phyloP scores from a whole-genome alignment of 1,140 invertebrate genomes.

The Hydropsyche tenuis region DNA sequence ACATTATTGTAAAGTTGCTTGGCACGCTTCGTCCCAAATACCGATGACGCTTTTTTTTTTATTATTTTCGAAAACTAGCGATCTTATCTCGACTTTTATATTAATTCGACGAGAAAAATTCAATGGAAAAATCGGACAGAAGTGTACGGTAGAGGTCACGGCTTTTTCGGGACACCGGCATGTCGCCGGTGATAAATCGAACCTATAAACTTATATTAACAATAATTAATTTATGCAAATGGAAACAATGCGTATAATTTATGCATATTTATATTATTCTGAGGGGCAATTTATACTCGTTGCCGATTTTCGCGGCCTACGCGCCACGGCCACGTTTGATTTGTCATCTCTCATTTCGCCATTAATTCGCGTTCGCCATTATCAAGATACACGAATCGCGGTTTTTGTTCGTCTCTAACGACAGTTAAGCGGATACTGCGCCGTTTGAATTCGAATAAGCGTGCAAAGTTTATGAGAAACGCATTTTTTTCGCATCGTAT shows the following conservation, averaged over 20 bases:
- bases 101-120: too few relatives aligned
- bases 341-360: constrained; percentile 30
- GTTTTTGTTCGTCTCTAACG: too few relatives aligned
- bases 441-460: too few relatives aligned
- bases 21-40: constrained; percentile 9
- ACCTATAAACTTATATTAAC: constrained; percentile 34
- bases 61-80: neutral
- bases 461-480: too few relatives aligned
- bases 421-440: too few relatives aligned
- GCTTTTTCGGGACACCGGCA: neutral
- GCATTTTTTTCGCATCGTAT: too few relatives aligned
- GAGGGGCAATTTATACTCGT: constrained; percentile 24
- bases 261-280: constrained; percentile 38
- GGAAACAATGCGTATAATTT: constrained; percentile 37
- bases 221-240: constrained; percentile 40
- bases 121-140: neutral
- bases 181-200: constrained; percentile 22
- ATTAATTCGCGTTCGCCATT: constrained; percentile 24
- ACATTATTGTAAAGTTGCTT: too few relatives aligned
- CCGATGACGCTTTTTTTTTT: too few relatives aligned
- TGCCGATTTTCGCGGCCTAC: neutral
- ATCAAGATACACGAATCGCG: constrained; percentile 9
- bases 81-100: neutral
- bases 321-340: constrained; percentile 14
- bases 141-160: neutral